Base-by-base conservation (phyloP, 2,113 vertebrate genomes). In the Canis aureus region DNA sequence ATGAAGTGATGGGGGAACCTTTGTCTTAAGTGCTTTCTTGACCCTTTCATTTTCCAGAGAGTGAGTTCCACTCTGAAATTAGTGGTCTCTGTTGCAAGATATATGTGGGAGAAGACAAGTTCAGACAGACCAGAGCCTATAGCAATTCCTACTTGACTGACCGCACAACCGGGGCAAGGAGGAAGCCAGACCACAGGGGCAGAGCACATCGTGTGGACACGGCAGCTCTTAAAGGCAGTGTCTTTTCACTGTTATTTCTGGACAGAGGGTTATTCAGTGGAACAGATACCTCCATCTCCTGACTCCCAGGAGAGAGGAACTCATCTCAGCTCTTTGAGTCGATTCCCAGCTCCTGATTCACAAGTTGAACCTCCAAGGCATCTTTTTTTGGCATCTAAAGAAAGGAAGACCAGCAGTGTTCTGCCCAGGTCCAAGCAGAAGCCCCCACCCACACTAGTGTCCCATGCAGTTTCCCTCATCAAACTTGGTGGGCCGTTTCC, bases 11-110 rank as follows among this genome's bases (percentile, higher is more conserved):
- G 27, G 51, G 49, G 55, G 29, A 49, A 66, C 23, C 49, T 95
- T 73, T 71, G 59, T 55, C 92, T 84, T 73, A 92, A 97, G 91
- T 74, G 81, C 55, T 87, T 92, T 74, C 80, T 90, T 76, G 76
- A 93, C 94, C 76, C 88, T 95, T 95, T 96, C 69, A 73, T 79
- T 94, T 96, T 87, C 95, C 74, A 96, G 71, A 90, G 69, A 95
- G 76, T 60, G 84, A 82, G 35, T 96, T 96, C 90, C 86, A 85
- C 74, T 85, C 87, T 81, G 92, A 92, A 91, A 96, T 96, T 49
- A 91, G 81, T 82, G 32, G 85, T 95, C 67, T 95, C 27, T 0
- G 23, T 82, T 97, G 88, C 59, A 94, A 91, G 97, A 71, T 35
- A 59, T 51, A 74, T 2, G 11, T 29, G 17, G 92, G 27, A 81